Percentiles rank a stretch among this genome's conserved stretches.
Evolutionary conservation across 2,888 invertebrate species (phyloP).

Genomic region (Cryptus armator): DNA sequence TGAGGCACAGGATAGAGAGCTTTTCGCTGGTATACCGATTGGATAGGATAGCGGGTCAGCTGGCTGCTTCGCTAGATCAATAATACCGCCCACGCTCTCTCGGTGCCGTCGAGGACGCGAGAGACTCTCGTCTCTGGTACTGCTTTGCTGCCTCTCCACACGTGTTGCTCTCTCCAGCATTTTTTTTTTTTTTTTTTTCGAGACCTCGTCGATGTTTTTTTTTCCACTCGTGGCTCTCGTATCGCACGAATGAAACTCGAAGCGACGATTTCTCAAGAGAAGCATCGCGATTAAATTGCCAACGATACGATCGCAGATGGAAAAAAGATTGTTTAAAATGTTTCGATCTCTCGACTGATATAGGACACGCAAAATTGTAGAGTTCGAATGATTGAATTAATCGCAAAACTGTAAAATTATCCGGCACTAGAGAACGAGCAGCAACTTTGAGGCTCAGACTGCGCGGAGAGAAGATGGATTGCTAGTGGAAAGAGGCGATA

Average conservation of each 20-base stretch:
- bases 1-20: slow-evolving; percentile 5
- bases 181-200: not conserved
- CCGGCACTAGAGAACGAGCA: not conserved
- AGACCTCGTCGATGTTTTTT: not conserved
- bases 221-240: slow-evolving; percentile 13
- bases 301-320: no score
- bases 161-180: slow-evolving; percentile 33
- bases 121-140: slow-evolving; percentile 41
- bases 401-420: not conserved
- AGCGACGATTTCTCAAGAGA: no score
- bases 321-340: no score
- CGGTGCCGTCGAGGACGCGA: slow-evolving; percentile 45
- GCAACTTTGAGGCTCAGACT: slow-evolving; percentile 26
- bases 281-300: no score
- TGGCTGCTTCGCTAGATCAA: slow-evolving; percentile 72
- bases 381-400: no score
- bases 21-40: slow-evolving; percentile 56
- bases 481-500: slow-evolving; percentile 47
- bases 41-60: slow-evolving; percentile 74
- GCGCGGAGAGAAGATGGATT: slow-evolving; percentile 18
- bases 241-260: no score
- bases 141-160: slow-evolving; percentile 21
- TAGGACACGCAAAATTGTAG: no score
- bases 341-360: no score
- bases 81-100: slow-evolving; percentile 75